phyloP scores from a whole-genome alignment of 2,888 invertebrate species.

The Laothoe populi region DNA sequence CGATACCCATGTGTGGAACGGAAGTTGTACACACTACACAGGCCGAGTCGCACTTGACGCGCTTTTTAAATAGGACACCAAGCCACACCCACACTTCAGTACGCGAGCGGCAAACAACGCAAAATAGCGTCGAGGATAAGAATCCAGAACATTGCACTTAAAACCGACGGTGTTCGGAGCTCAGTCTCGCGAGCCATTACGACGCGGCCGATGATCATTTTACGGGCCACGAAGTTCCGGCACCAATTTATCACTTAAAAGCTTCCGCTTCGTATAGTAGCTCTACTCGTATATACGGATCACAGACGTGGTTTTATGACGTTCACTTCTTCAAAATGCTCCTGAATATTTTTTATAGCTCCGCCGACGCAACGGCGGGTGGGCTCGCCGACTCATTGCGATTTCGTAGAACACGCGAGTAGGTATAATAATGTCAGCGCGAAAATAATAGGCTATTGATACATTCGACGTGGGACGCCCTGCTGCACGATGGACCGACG shows the following conservation, averaged over 20 bases:
- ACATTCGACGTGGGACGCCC: no score
- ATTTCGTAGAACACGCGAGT: conserved; percentile 27
- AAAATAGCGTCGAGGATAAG: conserved; percentile 48
- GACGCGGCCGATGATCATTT: conserved; percentile 73
- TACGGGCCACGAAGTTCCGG: conserved; percentile 79
- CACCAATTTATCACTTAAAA: conserved; percentile 82
- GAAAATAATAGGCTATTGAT: conserved; percentile 7
- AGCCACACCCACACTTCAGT: conserved; percentile 44
- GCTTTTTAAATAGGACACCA: conserved; percentile 48
- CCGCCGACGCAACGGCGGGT: conserved; percentile 23
- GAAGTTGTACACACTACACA: conserved; percentile 29
- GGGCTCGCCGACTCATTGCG: conserved; percentile 29
- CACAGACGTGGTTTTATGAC: conserved; percentile 56
- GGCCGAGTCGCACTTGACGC: conserved; percentile 33
- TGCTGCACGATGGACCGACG: no score
- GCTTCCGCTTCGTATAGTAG: conserved; percentile 73
- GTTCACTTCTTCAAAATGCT: conserved; percentile 49
- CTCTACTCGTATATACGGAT: conserved; percentile 41
- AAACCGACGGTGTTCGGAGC: conserved; percentile 40
- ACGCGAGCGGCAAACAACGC: conserved; percentile 34
- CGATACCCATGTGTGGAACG: conserved; percentile 29
- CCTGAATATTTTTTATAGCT: conserved; percentile 47
- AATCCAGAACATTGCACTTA: conserved; percentile 74
- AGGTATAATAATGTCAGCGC: conserved; percentile 3
- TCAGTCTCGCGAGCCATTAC: conserved; percentile 55